Evolutionary conservation across 1,140 invertebrate species (phyloP), one percentile per base, ranked within the genome.

Genomic region (Drosophila carrolli): DNA sequence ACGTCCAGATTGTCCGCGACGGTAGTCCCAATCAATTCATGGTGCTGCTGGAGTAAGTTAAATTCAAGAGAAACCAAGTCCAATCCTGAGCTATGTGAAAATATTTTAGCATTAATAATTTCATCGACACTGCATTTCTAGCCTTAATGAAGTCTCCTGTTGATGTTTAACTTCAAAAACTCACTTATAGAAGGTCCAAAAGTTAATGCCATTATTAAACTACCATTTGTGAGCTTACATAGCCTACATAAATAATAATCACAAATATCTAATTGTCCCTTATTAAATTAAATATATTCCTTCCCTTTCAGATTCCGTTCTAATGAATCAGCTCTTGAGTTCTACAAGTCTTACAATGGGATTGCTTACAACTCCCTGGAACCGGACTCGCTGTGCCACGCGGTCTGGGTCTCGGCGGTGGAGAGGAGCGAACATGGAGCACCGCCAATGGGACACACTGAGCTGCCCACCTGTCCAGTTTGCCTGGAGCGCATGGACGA

Each of bases 401-500:
- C 99, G 75, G 97, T 98, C 1, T 99, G 98, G 95, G 98, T 99
- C 1, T 97, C 98, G 2, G 95, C 95, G 75, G 96, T 99, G 4
- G 98, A 99, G 93, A 95, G 96, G 54, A 96, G 94, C 43, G 94
- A 95, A 16, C 95, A 95, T 48, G 94, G 94, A n/a, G 93, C 94
- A 27, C 95, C 96, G 0, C 94, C 96, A 0, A 93, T 94, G n/a
- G 95, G 96, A 1, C 96, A 98, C 78, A 98, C 98, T 0, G 99
- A 99, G 93, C 93, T 99, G 57, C 98, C 98, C n/a, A 98, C 97
- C 4, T 99, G 99, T 93, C 97, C 98, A 16, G 91, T 92, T n/a
- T 92, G 81, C 78, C 92, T 98, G 91, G 99, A 99, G 93, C 95
- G 98, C 81, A 99, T 98, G 98, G 98, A 99, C 93, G 98, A 99